Conservation (phyloP, 2,113 vertebrate genomes). For the Enhydra lutris region DNA sequence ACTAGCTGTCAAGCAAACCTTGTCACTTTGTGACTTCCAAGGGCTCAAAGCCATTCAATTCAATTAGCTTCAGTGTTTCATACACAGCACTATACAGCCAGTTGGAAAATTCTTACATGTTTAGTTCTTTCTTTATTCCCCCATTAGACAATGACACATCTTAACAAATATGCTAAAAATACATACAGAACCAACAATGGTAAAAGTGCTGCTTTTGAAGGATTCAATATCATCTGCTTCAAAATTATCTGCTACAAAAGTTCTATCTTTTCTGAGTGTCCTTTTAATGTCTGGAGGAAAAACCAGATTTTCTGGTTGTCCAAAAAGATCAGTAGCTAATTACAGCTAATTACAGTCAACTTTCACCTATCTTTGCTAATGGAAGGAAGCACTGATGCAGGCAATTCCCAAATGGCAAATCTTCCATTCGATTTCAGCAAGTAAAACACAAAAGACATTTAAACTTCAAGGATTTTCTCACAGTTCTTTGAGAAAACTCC, state of each 20-base stretch:
- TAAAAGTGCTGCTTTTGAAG: not conserved
- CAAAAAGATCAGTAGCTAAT: constrained; percentile 63
- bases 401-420: not conserved
- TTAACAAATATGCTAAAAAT: constrained; percentile 33
- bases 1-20: constrained; percentile 65
- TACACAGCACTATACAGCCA: not conserved
- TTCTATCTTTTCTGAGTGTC: not conserved
- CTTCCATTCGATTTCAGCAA: constrained; percentile 54
- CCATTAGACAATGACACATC: not conserved
- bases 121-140: not conserved
- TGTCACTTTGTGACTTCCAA: constrained; percentile 58
- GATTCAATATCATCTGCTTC: not conserved
- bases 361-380: constrained; percentile 36
- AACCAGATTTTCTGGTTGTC: constrained; percentile 59
- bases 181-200: not conserved
- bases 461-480: not conserved
- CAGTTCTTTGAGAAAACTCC: not conserved
- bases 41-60: constrained; percentile 52
- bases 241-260: not conserved
- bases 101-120: not conserved
- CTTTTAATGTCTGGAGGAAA: constrained; percentile 15
- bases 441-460: not conserved
- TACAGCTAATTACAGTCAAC: constrained; percentile 47
- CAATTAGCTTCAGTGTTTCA: constrained; percentile 50
- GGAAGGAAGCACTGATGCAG: not conserved